phyloP scores from a whole-genome alignment of 2,113 vertebrate species.

The Andinoacara biseriatus region DNA sequence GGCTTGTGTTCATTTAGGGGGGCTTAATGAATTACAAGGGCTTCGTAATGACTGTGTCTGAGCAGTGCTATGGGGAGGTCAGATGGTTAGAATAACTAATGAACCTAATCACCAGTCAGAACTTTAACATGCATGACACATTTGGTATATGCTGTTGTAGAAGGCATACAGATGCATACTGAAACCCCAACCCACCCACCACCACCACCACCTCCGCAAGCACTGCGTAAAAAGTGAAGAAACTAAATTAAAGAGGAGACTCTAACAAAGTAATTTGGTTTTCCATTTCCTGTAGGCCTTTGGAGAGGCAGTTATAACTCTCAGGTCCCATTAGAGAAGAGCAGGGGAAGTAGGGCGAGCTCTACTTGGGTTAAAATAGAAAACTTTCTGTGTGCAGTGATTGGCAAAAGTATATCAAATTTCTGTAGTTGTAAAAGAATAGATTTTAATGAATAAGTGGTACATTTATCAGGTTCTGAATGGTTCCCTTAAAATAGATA shows the following conservation, averaged over 20 bases:
- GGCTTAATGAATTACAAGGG: slow-evolving; percentile 77
- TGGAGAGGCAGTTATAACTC: slow-evolving; percentile 75
- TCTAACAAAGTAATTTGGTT: slow-evolving; percentile 80
- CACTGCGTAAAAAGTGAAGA: slow-evolving; percentile 22
- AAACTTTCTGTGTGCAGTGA: slow-evolving; percentile 59
- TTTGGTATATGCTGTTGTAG: slow-evolving; percentile 27
- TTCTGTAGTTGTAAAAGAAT: not conserved
- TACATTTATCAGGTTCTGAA: not conserved
- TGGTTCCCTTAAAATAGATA: not conserved
- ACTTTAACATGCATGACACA: slow-evolving; percentile 50
- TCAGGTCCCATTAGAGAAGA: slow-evolving; percentile 73
- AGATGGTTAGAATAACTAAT: slow-evolving; percentile 72
- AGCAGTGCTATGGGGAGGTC: slow-evolving; percentile 64
- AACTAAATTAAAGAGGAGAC: slow-evolving; percentile 61
- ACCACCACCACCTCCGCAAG: not conserved
- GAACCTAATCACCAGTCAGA: slow-evolving; percentile 64
- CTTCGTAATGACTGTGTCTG: slow-evolving; percentile 67
- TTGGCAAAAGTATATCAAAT: slow-evolving; percentile 49
- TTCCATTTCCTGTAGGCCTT: slow-evolving; percentile 81
- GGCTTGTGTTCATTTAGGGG: slow-evolving; percentile 72
- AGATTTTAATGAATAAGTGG: not conserved
- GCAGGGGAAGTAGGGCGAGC: slow-evolving; percentile 76
- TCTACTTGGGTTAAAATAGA: slow-evolving; percentile 81
- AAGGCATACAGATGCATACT: slow-evolving; percentile 19
- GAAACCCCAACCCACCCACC: slow-evolving; percentile 10